These are phyloP conservation scores for Zaprionus africanus DNA, from an alignment of 1,140 invertebrate species.

Conservation along the genomic window DNA sequence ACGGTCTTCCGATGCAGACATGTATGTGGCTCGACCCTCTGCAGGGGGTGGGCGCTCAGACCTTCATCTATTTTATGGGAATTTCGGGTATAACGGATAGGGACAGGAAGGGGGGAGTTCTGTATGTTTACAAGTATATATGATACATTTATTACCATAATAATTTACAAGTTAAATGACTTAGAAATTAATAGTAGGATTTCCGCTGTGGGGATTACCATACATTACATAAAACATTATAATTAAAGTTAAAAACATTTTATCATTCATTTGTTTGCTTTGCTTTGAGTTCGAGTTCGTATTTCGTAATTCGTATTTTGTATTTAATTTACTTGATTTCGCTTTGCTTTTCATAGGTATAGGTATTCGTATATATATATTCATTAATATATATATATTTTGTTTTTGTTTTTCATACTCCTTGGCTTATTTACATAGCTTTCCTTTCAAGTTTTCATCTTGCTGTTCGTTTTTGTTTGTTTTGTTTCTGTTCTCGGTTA, in stretches of 20 bases:
- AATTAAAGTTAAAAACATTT: slow-evolving; percentile 78
- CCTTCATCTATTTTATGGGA: background rate
- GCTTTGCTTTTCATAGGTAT: slow-evolving; percentile 32
- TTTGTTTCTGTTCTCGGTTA: slow-evolving; percentile 44
- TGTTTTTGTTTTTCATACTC: slow-evolving; percentile 13
- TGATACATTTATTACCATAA: slow-evolving; percentile 81
- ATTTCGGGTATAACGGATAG: background rate
- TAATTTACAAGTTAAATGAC: slow-evolving; percentile 82
- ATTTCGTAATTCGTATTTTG: slow-evolving; percentile 1
- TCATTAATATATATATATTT: slow-evolving; percentile 1
- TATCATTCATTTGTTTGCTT: slow-evolving; percentile 30
- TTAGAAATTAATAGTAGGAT: slow-evolving; percentile 82
- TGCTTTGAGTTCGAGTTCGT: slow-evolving; percentile 22
- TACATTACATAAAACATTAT: slow-evolving; percentile 79
- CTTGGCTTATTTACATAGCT: slow-evolving; percentile 74
- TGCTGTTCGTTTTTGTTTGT: slow-evolving; percentile 24
- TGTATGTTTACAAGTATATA: slow-evolving; percentile 67
- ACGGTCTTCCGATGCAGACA: slow-evolving; percentile 13
- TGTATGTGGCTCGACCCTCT: background rate
- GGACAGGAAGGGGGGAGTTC: background rate
- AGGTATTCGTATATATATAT: slow-evolving; percentile 5
- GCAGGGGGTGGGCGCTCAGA: background rate
- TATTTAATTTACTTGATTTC: slow-evolving; percentile 24
- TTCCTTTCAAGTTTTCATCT: slow-evolving; percentile 44
- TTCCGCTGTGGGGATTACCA: slow-evolving; percentile 69